Evolutionary conservation across 1,140 invertebrate species (phyloP).

Genomic region (Psix sp.): DNA sequence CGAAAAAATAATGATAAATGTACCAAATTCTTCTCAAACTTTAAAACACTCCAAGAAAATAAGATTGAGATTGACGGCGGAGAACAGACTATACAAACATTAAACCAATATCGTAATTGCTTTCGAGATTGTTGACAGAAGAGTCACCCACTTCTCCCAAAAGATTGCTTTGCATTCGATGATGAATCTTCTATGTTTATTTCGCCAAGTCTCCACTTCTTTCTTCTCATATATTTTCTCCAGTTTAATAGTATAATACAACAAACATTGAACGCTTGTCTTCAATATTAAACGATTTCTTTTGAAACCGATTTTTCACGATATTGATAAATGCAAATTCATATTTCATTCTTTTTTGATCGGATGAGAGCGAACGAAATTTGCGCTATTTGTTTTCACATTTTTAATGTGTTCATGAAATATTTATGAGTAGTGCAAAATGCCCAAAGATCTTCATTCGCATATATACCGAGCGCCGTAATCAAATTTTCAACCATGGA

Average conservation of each 20-base stretch:
- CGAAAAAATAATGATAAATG: no score
- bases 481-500: conserved; percentile 68
- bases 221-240: conserved; percentile 21
- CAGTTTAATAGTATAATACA: conserved; percentile 45
- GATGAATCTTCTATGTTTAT: conserved; percentile 57
- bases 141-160: conserved; percentile 57
- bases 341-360: no score
- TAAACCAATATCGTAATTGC: conserved; percentile 68
- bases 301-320: conserved; percentile 2
- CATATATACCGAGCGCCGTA: conserved; percentile 62
- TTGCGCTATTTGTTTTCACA: conserved; percentile 49
- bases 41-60: conserved; percentile 47
- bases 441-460: conserved; percentile 54
- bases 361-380: conserved; percentile 13
- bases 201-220: conserved; percentile 35
- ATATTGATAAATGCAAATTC: neutral
- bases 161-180: conserved; percentile 58
- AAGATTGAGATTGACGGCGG: conserved; percentile 54
- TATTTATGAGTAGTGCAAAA: conserved; percentile 64
- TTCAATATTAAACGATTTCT: conserved; percentile 30
- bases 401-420: conserved; percentile 61
- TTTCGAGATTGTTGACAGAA: conserved; percentile 65
- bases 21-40: conserved; percentile 30
- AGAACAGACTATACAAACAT: conserved; percentile 61
- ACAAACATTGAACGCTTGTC: conserved; percentile 29